Base-by-base conservation (phyloP, 2,888 invertebrate species). In the Nephrotoma guestfalica region DNA sequence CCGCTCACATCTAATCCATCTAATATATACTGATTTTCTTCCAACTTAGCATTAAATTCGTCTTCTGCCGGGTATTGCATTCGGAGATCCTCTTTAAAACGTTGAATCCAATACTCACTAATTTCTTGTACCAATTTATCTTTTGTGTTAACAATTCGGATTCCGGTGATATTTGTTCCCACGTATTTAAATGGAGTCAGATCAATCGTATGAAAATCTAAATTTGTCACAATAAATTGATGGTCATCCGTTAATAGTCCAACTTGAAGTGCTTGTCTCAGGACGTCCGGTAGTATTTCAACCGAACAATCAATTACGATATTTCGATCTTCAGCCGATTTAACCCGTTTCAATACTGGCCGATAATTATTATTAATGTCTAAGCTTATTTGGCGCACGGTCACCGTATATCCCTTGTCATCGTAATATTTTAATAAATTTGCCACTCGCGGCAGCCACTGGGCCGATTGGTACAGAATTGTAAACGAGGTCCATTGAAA, bases 401-500 rank as follows among this genome's bases (percentile, higher is more conserved):
- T 94, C 57, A 94, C 90, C 51, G 93, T 92, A 88, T 93, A 92
- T 6, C 93, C 93, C 18, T 92, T 93, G 0, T 93, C 92, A 87
- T 93, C 93, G 89, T 95, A 94, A 89, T 94, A 93, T 89, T 95
- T 94, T 84, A 97, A 91, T 85, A 97, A 92, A 88, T 94, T 94
- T 89, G 95, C 94, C 45, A 96, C 92, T 86, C 94, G 93, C 9
- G 95, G 92, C 86, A 98, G 92, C 89, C 95, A 94, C 88, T 91
- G 90, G 11, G 90, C 91, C 41, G 91, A 90, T 91, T 98, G 97
- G 91, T 98, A 98, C 87, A 98, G 93, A 88, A 98, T 94, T 15
- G 97, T 96, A 90, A 97, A 97, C 71, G 94, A 93, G 88, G 94
- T 94, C 98, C 98, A 98, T 83, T 94, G 94, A 92, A 95, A 95